phyloP scores from a whole-genome alignment of 2,888 invertebrate genomes.

The Cyrtodaria siliqua region DNA sequence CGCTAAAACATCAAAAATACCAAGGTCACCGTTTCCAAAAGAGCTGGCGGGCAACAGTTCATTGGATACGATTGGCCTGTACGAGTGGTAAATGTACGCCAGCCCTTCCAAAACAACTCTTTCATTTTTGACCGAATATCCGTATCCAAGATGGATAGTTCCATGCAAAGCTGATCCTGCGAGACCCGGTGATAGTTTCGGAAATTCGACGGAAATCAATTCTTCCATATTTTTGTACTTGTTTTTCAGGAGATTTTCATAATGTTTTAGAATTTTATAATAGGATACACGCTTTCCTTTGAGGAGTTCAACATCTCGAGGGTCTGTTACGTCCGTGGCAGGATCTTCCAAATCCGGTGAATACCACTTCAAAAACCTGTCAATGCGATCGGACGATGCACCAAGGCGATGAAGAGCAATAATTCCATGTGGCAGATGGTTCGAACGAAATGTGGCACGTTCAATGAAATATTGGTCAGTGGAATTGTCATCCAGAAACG shows the following conservation, averaged over 20 bases:
- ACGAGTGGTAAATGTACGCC: conserved; percentile 56
- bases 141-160: conserved; percentile 59
- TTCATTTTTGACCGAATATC: conserved; percentile 36
- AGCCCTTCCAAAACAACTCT: conserved; percentile 53
- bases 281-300: conserved; percentile 48
- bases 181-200: conserved; percentile 48
- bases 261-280: conserved; percentile 44
- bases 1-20: conserved; percentile 24
- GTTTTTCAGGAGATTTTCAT: conserved; percentile 16
- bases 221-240: conserved; percentile 34
- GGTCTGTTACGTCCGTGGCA: conserved; percentile 17
- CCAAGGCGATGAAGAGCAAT: conserved; percentile 57
- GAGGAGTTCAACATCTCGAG: conserved; percentile 21
- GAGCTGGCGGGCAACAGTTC: not conserved
- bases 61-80: conserved; percentile 22
- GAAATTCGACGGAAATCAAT: conserved; percentile 50
- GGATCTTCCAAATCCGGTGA: conserved; percentile 25
- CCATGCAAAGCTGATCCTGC: conserved; percentile 59
- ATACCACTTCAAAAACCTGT: conserved; percentile 50
- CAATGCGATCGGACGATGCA: conserved; percentile 29
- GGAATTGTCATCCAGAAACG: conserved; percentile 26
- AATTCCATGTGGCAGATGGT: conserved; percentile 57
- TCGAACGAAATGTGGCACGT: conserved; percentile 42
- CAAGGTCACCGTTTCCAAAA: conserved; percentile 47
- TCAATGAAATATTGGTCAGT: conserved; percentile 55